Base-by-base conservation (phyloP, 2,113 vertebrate genomes). In the Saiga tatarica region DNA sequence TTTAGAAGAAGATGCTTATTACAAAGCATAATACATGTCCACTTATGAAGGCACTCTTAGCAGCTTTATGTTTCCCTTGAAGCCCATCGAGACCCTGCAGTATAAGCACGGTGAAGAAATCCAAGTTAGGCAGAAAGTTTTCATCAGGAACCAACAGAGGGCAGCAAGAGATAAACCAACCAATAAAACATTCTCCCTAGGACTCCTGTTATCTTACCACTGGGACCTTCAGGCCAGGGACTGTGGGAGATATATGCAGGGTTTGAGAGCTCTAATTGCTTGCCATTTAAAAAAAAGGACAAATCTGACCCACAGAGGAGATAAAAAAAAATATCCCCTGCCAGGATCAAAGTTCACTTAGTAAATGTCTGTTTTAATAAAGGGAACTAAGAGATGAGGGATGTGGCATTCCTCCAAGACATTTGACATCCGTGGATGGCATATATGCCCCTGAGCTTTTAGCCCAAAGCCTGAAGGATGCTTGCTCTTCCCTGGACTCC, bases 361-460 rank as follows among this genome's bases (percentile, higher is more conserved):
- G 98, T 95, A 98, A 98, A 98, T 79, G 98, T 99, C 99, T 97
- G 98, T 98, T 98, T 67, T 14, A 98, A 99, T 99, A 99, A 99
- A 98, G 98, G 98, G 98, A 98, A 98, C 98, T 98, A 97, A 99
- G 98, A 98, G 97, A 16, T 98, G 97, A 98, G 93, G 97, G 96
- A 98, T 8, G 93, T 98, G 98, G 98, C 98, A 98, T 98, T 98
- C 98, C 98, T 99, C 98, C 98, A 96, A 99, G 98, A 99, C 98
- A 97, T 99, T 98, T 99, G 98, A 99, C 99, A 99, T 99, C 97
- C 98, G 94, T 98, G 98, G 98, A 99, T 98, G 98, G 98, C 99
- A 98, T 98, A 98, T 98, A 98, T 98, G 98, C 98, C 99, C 89
- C 89, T 95, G 96, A 99, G 98, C 99, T 98, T 98, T 97, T 97